Percentiles rank a stretch among this genome's conserved stretches.
These are phyloP conservation scores for Coreius guichenoti DNA, from an alignment of 2,797 vertebrate genomes.

Conservation along the genomic window DNA sequence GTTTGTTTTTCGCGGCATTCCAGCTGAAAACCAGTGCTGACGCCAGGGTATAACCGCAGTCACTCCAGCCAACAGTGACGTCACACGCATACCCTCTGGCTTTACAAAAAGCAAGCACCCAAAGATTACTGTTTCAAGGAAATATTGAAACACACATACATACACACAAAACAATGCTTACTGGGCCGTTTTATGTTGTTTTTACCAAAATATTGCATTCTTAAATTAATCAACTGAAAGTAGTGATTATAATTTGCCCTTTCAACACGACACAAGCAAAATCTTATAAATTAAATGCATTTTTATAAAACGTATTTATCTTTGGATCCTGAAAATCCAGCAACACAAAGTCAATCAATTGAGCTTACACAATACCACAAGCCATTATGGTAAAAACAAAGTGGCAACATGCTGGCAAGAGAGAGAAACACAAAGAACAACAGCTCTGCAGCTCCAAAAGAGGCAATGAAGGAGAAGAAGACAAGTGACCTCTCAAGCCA, in stretches of 20 bases:
- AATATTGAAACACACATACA: neutral
- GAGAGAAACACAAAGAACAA: conserved; percentile 37
- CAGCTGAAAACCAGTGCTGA: no score
- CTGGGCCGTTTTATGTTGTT: neutral
- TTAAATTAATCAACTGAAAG: neutral
- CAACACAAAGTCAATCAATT: neutral
- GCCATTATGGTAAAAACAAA: conserved; percentile 6
- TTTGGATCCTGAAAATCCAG: neutral
- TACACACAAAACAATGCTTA: neutral
- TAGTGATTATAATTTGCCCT: neutral
- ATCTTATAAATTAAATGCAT: neutral
- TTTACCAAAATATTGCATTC: neutral
- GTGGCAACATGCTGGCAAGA: neutral
- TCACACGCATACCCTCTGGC: neutral
- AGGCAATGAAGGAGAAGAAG: conserved; percentile 48
- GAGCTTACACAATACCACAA: conserved; percentile 26
- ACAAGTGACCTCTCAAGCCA: conserved; percentile 70
- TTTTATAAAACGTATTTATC: neutral
- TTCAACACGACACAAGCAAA: neutral
- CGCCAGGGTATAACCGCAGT: no score
- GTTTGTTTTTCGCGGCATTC: no score
- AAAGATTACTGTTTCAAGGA: neutral
- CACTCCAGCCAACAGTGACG: no score
- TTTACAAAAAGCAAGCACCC: neutral
- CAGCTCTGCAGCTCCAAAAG: conserved; percentile 24